Conservation (phyloP, 2,888 invertebrate species). For the Syritta pipiens region DNA sequence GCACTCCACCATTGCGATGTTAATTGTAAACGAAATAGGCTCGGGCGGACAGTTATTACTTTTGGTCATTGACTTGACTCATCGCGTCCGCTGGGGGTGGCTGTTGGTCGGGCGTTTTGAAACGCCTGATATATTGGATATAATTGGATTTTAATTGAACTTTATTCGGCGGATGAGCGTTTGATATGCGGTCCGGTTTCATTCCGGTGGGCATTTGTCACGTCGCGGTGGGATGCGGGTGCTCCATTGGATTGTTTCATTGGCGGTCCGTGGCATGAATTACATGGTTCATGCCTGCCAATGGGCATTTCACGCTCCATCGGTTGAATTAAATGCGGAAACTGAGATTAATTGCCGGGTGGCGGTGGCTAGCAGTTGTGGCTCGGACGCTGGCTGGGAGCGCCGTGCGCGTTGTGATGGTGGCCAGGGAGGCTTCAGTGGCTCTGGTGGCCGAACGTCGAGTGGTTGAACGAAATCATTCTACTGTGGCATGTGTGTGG, state of each 20-base stretch:
- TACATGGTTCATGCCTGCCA: conserved; percentile 59
- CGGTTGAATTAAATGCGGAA: conserved; percentile 65
- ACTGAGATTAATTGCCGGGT: conserved; percentile 61
- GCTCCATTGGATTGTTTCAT: conserved; percentile 12
- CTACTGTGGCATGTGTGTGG: conserved; percentile 46
- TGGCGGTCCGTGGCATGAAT: conserved; percentile 41
- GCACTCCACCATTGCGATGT: conserved; percentile 47
- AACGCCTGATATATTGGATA: conserved; percentile 49
- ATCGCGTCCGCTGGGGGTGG: not conserved
- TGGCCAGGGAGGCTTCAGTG: too few species aligned
- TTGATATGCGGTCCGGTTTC: conserved; percentile 45
- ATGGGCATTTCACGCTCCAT: conserved; percentile 63
- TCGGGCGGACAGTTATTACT: conserved; percentile 51
- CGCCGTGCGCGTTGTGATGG: too few species aligned
- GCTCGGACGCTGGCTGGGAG: not conserved
- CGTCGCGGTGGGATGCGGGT: not conserved
- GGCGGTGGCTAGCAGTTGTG: not conserved
- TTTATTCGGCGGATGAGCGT: conserved; percentile 57
- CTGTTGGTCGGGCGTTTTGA: not conserved
- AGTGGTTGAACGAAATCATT: too few species aligned
- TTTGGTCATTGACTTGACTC: conserved; percentile 36
- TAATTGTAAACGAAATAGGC: conserved; percentile 61
- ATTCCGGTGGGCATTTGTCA: conserved; percentile 42
- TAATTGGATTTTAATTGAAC: conserved; percentile 69
- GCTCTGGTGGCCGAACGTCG: too few species aligned